Percentiles rank a stretch among this genome's conserved stretches.
Evolutionary conservation across 2,888 invertebrate genomes (phyloP).

Genomic region (Heliconius erato): DNA sequence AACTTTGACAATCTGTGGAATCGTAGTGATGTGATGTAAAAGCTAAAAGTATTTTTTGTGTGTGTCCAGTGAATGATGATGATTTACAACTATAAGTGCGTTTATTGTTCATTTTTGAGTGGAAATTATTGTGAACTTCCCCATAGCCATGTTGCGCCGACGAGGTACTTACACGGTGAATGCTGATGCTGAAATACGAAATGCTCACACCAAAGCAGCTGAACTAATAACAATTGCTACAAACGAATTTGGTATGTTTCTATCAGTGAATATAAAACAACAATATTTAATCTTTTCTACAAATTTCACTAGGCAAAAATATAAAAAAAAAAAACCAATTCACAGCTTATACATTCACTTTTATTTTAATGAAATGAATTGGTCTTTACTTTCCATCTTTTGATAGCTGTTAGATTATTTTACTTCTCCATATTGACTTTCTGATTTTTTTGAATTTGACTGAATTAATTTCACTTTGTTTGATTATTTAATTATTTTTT

Average conservation of each 20-base stretch:
- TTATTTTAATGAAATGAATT: constrained; percentile 10
- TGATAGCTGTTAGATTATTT: constrained; percentile 1
- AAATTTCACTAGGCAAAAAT: too few relatives aligned
- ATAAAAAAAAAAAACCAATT: not conserved
- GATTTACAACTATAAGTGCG: constrained; percentile 43
- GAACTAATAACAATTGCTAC: constrained; percentile 61
- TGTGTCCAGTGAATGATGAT: constrained; percentile 46
- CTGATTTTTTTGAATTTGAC: too few relatives aligned
- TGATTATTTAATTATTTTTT: not conserved
- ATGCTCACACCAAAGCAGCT: constrained; percentile 61
- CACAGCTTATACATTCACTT: constrained; percentile 8
- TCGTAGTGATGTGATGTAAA: constrained; percentile 47
- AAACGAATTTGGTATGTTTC: constrained; percentile 69
- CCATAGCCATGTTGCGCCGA: constrained; percentile 74
- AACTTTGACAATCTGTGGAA: constrained; percentile 51
- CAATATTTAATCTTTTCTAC: not conserved
- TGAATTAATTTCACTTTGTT: not conserved
- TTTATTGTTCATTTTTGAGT: constrained; percentile 45
- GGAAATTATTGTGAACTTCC: constrained; percentile 54
- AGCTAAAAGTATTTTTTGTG: not conserved
- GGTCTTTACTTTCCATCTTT: not conserved
- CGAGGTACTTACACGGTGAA: constrained; percentile 82
- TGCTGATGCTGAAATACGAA: constrained; percentile 67
- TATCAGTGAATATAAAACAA: constrained; percentile 13
- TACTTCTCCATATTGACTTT: not conserved